Evolutionary conservation across 1,140 invertebrate species (phyloP), one percentile per base, ranked within the genome.

Genomic region (Drosophila obscura): DNA sequence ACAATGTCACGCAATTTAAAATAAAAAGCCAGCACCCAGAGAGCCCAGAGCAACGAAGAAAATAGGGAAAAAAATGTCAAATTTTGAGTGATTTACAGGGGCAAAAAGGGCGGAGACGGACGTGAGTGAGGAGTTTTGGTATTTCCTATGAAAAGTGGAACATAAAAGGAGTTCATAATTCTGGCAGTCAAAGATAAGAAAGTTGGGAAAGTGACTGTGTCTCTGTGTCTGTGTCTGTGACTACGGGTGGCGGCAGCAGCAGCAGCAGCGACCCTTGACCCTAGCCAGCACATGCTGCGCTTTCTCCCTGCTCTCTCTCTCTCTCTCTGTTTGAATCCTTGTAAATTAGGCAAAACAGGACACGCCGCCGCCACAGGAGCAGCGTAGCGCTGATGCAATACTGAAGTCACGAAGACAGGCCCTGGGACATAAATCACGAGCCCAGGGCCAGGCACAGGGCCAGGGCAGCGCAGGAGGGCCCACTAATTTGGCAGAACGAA

Each of bases 41-140:
- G 35, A 8, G 9, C 35, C 4, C 11, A 39, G 31, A 35, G 31
- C 31, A 35, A 9, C 48, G 48, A 39, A 50, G 59, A 51, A 52
- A 35, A 44, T 61, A 74, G 51, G 56, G 43, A 59, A 55, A 59
- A 55, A 77, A 90, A 87, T 87, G 84, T 91, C 89, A 91, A 83
- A 91, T 73, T 83, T 87, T 91, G 84, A 91, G 89, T 91, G 90
- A 91, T 91, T 91, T 91, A 91, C 89, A 85, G 71, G 66, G 71
- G 56, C 35, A 39, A 39, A 13, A 69, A 57, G 51, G 57, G 43
- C 56, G 4, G 11, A 13, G 35, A 39, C 11, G 35, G 35, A 39
- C 35, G 9, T 31, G 31, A 48, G 60, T 60, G 57, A 51, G 11
- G 35, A 39, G 35, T 39, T 39, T 13, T 39, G 11, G 35, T 4